These are phyloP conservation scores for Andrena chrysosceles DNA, from an alignment of 2,888 invertebrate species.

Conservation along the genomic window DNA sequence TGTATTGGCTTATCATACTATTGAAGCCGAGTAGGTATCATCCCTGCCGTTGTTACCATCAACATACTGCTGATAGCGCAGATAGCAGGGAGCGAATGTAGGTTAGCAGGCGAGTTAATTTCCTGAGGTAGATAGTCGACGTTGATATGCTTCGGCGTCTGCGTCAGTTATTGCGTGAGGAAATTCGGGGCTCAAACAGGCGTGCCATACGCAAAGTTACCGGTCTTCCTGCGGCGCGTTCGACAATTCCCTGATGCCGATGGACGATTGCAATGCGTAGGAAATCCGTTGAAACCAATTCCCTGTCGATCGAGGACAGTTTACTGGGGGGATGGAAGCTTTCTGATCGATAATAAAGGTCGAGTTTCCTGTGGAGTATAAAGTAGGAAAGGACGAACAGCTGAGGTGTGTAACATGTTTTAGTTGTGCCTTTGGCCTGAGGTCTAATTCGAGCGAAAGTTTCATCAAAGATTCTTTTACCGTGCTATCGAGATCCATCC, in stretches of 20 bases:
- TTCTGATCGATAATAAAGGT: background rate
- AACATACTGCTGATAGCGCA: slow-evolving; percentile 29
- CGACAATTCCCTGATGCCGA: background rate
- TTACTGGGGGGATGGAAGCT: background rate
- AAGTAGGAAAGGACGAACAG: background rate
- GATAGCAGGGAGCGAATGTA: slow-evolving; percentile 58
- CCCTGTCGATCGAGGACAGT: background rate
- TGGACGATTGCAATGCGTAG: slow-evolving; percentile 7
- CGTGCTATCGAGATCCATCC: too few species aligned
- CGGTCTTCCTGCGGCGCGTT: slow-evolving; percentile 1
- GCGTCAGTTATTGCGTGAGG: slow-evolving; percentile 60
- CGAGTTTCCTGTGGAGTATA: background rate
- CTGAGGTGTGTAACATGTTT: background rate
- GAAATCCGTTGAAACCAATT: slow-evolving; percentile 15
- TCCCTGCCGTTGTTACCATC: slow-evolving; percentile 21
- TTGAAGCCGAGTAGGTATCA: background rate
- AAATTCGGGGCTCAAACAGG: slow-evolving; percentile 63
- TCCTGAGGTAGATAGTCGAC: slow-evolving; percentile 68
- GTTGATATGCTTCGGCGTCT: slow-evolving; percentile 54
- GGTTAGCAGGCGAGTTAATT: slow-evolving; percentile 71
- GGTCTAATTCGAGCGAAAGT: too few species aligned
- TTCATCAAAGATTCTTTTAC: too few species aligned
- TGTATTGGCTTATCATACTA: background rate
- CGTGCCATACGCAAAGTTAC: slow-evolving; percentile 37
- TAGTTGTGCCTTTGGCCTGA: too few species aligned